These are phyloP conservation scores for Dolichoris vasculosae DNA, from an alignment of 1,140 invertebrate species.

Conservation along the genomic window DNA sequence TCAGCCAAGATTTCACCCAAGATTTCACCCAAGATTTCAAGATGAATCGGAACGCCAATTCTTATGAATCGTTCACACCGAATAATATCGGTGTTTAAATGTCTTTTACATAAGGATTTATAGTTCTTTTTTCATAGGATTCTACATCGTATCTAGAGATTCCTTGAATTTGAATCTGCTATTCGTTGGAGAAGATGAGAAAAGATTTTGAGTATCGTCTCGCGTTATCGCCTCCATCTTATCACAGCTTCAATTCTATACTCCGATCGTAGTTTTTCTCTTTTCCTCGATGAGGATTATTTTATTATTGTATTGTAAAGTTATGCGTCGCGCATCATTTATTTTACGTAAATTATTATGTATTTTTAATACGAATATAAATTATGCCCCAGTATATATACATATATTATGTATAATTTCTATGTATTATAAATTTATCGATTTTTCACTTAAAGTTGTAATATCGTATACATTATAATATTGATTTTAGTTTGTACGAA, in stretches of 20 bases:
- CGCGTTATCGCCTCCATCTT: not conserved
- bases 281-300: constrained; percentile 4
- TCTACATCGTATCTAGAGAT: not conserved
- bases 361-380: constrained; percentile 32
- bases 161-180: not conserved
- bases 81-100: not conserved
- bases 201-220: not conserved
- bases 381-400: constrained; percentile 30
- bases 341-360: constrained; percentile 33
- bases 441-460: constrained; percentile 27
- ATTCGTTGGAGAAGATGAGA: not conserved
- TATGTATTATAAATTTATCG: not conserved
- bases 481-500: too few species aligned
- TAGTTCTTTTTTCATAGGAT: not conserved
- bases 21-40: not conserved
- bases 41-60: not conserved
- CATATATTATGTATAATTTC: not conserved
- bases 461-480: not conserved
- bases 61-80: not conserved
- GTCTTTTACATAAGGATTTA: not conserved
- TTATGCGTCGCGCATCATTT: not conserved
- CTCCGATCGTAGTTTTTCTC: not conserved
- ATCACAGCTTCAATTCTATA: not conserved
- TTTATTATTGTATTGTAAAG: not conserved
- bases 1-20: too few species aligned